Evolutionary conservation across 2,113 vertebrate species (phyloP).

Genomic region (Myiopsitta monachus): DNA sequence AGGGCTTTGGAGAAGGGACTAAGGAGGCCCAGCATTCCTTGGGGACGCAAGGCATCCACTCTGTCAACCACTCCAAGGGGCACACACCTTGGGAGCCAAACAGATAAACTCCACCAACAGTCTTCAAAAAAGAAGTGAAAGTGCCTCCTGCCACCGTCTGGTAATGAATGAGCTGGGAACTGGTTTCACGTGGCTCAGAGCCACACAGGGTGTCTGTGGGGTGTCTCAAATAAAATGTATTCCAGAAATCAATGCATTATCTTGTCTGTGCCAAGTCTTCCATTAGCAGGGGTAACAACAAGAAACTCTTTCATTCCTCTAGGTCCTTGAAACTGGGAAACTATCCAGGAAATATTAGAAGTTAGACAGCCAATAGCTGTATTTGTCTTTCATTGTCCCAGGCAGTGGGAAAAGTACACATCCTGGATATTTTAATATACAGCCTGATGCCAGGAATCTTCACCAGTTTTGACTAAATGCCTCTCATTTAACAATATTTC

Average conservation of each 20-base stretch:
- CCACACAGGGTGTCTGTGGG: accelerated
- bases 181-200: background rate
- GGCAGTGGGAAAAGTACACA: background rate
- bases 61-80: background rate
- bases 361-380: background rate
- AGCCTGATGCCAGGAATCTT: background rate
- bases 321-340: slow-evolving; percentile 11
- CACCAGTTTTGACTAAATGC: background rate
- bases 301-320: background rate
- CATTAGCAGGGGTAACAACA: slow-evolving; percentile 22
- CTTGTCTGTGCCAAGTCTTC: slow-evolving; percentile 21
- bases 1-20: background rate
- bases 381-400: background rate
- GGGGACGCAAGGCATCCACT: background rate
- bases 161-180: background rate
- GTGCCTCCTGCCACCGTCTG: background rate
- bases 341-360: slow-evolving; percentile 29
- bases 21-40: background rate
- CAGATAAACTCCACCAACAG: background rate
- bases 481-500: background rate
- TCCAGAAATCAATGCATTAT: background rate
- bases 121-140: background rate
- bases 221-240: background rate
- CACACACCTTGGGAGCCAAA: background rate
- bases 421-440: background rate